Percentiles rank a stretch among this genome's conserved stretches.
Conservation (phyloP, 2,113 vertebrate species). For the Conger conger region DNA sequence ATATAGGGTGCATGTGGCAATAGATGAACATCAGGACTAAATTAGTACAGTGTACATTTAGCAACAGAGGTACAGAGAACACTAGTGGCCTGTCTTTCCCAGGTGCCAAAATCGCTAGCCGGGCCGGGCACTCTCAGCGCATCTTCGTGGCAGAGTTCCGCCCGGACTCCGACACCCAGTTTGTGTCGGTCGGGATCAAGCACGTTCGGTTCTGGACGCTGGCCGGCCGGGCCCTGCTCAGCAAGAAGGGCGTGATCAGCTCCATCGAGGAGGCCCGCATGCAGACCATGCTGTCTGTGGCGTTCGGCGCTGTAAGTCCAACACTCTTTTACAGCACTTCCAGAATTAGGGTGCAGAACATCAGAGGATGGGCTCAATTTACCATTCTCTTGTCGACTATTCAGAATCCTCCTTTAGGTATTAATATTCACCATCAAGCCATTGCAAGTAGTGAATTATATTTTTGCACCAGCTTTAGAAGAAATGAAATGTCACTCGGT, state of each 20-base stretch:
- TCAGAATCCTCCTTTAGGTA: neutral
- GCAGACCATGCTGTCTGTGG: conserved; percentile 97
- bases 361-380: neutral
- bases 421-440: neutral
- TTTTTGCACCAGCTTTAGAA: neutral
- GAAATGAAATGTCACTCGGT: neutral
- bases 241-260: conserved; percentile 93
- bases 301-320: conserved; percentile 95
- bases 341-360: neutral
- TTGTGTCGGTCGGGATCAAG: conserved; percentile 97
- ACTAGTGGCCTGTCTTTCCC: conserved; percentile 17
- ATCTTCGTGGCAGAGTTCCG: conserved; percentile 98
- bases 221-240: conserved; percentile 88
- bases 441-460: neutral
- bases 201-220: conserved; percentile 96
- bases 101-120: conserved; percentile 94
- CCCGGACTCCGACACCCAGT: conserved; percentile 95
- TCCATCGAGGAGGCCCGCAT: conserved; percentile 87
- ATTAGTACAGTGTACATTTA: neutral
- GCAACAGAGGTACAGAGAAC: neutral
- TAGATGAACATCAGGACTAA: neutral
- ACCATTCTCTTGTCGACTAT: neutral
- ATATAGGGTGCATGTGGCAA: neutral
- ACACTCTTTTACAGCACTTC: neutral
- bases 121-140: conserved; percentile 86